A percentile compares a stretch with the other conserved stretches of the same genome.
Evolutionary conservation across 2,797 vertebrate species (phyloP).

Genomic region (Sebastes wilsoni): DNA sequence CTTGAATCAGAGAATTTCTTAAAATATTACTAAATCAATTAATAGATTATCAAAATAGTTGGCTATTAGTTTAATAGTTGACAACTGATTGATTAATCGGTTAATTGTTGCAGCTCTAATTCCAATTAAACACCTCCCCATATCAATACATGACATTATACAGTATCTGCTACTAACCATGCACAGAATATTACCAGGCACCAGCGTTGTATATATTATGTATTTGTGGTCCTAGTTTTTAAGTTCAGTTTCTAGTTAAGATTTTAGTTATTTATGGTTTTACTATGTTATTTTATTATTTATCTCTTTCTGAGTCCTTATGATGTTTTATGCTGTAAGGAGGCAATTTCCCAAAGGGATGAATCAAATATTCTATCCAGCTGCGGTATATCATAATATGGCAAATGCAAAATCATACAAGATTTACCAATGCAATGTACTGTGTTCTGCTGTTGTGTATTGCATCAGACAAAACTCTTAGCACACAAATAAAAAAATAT

Average conservation of each 20-base stretch:
- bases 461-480: background rate
- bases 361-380: background rate
- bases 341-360: background rate
- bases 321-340: background rate
- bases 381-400: background rate
- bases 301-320: background rate
- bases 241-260: background rate
- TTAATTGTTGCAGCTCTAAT: background rate
- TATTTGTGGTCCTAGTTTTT: background rate
- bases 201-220: background rate
- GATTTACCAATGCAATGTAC: background rate
- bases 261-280: background rate
- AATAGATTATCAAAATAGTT: no score
- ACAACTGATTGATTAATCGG: no score
- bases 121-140: background rate
- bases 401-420: background rate
- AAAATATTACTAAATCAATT: no score
- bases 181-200: background rate
- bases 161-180: background rate
- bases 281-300: background rate
- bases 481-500: background rate
- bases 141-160: background rate
- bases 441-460: background rate
- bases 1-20: no score
- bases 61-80: no score